Evolutionary conservation across 2,888 invertebrate genomes (phyloP).

Genomic region (Rhodophaea formosa): DNA sequence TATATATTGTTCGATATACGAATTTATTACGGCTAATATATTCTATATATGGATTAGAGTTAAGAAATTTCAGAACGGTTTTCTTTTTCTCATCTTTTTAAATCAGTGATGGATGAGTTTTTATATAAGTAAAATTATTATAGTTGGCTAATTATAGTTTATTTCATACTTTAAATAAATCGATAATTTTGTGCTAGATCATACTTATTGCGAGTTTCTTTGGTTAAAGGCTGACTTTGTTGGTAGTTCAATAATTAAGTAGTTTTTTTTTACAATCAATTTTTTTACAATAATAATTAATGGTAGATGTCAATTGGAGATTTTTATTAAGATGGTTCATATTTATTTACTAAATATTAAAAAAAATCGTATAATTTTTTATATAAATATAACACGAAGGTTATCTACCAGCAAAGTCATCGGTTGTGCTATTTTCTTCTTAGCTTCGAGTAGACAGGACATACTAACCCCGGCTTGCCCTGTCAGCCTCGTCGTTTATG

Average conservation of each 20-base stretch:
- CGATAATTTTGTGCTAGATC: constrained; percentile 69
- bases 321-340: too few species aligned
- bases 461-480: constrained; percentile 30
- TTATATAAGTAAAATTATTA: constrained; percentile 42
- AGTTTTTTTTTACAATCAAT: too few species aligned
- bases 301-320: too few species aligned
- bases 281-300: too few species aligned
- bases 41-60: constrained; percentile 28
- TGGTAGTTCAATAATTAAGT: constrained; percentile 9
- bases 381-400: background rate
- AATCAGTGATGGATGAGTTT: constrained; percentile 56
- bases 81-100: constrained; percentile 52
- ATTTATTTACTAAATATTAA: too few species aligned
- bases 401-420: constrained; percentile 9
- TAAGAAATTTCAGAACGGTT: constrained; percentile 38
- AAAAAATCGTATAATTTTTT: background rate
- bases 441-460: constrained; percentile 28
- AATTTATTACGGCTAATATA: constrained; percentile 22
- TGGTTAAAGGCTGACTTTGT: constrained; percentile 56
- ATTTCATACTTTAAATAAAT: constrained; percentile 71
- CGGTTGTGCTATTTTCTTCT: constrained; percentile 69
- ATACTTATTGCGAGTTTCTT: constrained; percentile 69
- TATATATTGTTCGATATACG: constrained; percentile 16
- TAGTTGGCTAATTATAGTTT: constrained; percentile 72
- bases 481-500: constrained; percentile 33